These are phyloP conservation scores for Premnoplex brunnescens DNA, from an alignment of 2,797 vertebrate species.

Conservation along the genomic window DNA sequence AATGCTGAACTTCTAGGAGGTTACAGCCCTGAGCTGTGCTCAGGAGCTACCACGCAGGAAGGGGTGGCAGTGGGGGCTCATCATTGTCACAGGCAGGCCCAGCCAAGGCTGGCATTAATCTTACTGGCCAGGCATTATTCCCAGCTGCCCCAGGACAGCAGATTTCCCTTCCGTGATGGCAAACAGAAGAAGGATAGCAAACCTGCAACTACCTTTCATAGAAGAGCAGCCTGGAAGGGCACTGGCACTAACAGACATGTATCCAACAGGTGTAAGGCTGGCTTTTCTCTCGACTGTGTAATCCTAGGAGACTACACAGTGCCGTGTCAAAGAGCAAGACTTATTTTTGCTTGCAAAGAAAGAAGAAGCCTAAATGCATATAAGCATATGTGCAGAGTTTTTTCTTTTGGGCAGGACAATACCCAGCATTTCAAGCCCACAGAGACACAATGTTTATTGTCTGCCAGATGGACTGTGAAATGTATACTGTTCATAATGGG, in stretches of 20 bases:
- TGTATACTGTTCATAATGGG: constrained; percentile 70
- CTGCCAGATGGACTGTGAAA: constrained; percentile 72
- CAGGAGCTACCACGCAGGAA: background rate
- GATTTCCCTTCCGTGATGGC: background rate
- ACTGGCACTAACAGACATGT: background rate
- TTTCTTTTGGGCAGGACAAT: constrained; percentile 57
- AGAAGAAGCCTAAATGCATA: background rate
- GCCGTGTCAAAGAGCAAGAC: background rate
- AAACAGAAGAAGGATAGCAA: background rate
- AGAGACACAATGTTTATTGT: constrained; percentile 66
- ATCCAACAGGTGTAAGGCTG: background rate
- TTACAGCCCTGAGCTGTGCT: background rate
- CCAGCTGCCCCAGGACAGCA: background rate
- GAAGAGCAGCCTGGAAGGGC: background rate
- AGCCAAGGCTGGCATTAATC: background rate
- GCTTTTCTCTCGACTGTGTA: background rate
- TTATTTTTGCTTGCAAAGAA: background rate
- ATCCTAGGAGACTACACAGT: background rate
- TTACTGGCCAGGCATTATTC: background rate
- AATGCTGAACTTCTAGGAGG: background rate
- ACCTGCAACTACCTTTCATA: background rate
- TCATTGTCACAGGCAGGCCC: background rate
- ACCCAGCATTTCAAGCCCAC: constrained; percentile 60
- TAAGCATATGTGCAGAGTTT: constrained; percentile 28
- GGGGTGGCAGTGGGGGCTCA: background rate